phyloP scores from a whole-genome alignment of 2,888 invertebrate species.

The Leucania comma region DNA sequence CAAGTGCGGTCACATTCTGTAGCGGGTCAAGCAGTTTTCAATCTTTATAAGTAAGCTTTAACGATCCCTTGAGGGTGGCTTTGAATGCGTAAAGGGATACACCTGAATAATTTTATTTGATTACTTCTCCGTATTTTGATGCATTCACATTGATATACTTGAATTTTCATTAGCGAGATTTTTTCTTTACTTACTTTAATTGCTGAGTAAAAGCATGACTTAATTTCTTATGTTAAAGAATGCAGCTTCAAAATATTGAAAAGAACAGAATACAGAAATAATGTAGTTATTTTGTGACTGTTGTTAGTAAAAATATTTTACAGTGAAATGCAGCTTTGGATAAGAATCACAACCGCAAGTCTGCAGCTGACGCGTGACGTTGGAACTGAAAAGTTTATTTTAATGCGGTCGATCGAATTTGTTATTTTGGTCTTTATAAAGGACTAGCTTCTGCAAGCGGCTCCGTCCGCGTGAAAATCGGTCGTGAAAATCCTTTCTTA shows the following conservation, averaged over 20 bases:
- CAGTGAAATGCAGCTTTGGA: not conserved
- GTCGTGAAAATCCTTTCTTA: no score
- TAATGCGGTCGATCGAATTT: conserved; percentile 2
- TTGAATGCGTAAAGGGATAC: conserved; percentile 59
- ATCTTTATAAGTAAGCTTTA: conserved; percentile 63
- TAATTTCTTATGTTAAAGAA: not conserved
- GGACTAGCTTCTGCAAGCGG: no score
- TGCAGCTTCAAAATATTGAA: not conserved
- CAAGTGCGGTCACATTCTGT: conserved; percentile 67
- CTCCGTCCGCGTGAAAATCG: no score
- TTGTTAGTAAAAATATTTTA: conserved; percentile 1
- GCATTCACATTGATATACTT: conserved; percentile 33
- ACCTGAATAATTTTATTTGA: conserved; percentile 58
- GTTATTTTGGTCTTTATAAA: conserved; percentile 13
- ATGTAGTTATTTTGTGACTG: not conserved
- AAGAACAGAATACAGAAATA: not conserved
- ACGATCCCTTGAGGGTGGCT: conserved; percentile 50
- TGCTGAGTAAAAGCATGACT: not conserved
- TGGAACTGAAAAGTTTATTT: not conserved
- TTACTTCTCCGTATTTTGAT: conserved; percentile 42
- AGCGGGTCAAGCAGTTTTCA: conserved; percentile 68
- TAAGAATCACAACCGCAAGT: conserved; percentile 10
- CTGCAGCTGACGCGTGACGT: conserved; percentile 3
- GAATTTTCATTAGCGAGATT: conserved; percentile 29
- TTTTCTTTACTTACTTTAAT: conserved; percentile 11